Evolutionary conservation across 2,113 vertebrate species (phyloP), one percentile per base, ranked within the genome.

Genomic region (Mobula hypostoma): DNA sequence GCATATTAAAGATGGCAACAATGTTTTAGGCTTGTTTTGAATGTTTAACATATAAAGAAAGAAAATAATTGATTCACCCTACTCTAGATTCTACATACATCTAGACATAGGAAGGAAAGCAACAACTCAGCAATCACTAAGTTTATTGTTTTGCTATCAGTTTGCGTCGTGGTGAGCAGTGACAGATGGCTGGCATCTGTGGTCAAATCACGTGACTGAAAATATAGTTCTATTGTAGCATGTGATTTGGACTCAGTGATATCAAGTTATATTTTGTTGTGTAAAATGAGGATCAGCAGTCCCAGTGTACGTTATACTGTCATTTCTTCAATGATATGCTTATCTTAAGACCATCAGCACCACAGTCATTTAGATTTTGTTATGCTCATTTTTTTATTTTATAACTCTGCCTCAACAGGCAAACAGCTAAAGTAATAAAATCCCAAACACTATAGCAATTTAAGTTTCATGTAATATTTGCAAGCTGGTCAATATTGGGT

Each of bases 101-200:
- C 63, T 27, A 93, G 40, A 40, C 21, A 74, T 93, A 27, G 70
- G 21, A 5, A 93, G 21, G 68, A 40, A 21, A 40, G 32, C 7
- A 93, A 19, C 63, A 32, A 32, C 32, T 66, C 5, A 56, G 24
- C 15, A 1, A 24, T 93, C 36, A 76, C 36, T 40, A 76, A 56
- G 36, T 93, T 74, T 74, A 48, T 93, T 93, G 40, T 92, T 93
- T 93, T 93, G 70, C 24, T 40, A 7, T 93, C 70, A 74, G 70
- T 56, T 29, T 36, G 68, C 61, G 36, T 93, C 40, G 24, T 93
- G 70, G 36, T 93, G 90, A 72, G 74, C 36, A 14, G 68, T 74
- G 40, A 93, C 91, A 93, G 91, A 93, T 93, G 91, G 91, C 48
- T 74, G 70, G 40, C 91, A 74, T 93, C 68, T 74, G 63, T 92